Evolutionary conservation across 2,888 invertebrate species (phyloP).

Genomic region (Athalia rosae): DNA sequence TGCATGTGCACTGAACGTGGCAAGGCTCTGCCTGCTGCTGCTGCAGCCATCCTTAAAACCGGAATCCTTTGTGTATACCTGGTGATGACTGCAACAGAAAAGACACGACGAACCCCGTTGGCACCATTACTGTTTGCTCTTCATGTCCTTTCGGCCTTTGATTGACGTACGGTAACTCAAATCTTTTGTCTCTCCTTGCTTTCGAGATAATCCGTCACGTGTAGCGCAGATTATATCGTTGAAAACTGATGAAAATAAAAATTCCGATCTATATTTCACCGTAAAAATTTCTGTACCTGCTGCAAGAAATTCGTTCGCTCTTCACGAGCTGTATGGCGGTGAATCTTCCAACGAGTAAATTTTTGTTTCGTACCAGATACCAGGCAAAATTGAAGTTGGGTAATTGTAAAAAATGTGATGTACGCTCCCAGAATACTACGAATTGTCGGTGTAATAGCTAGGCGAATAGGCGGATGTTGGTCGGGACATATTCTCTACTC

Average conservation of each 20-base stretch:
- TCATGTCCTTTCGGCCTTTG: conserved; percentile 1
- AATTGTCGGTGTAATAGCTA: neutral
- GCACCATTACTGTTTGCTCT: conserved; percentile 21
- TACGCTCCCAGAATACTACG: too few species aligned
- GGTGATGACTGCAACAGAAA: conserved; percentile 39
- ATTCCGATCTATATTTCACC: too few species aligned
- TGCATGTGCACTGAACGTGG: neutral
- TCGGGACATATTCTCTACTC: conserved; percentile 3
- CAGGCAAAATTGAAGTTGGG: too few species aligned
- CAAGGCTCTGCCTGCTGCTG: neutral
- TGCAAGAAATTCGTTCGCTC: too few species aligned
- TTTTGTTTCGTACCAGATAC: too few species aligned
- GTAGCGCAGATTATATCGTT: neutral
- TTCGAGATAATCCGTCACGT: neutral
- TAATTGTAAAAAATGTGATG: too few species aligned
- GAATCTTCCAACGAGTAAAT: too few species aligned
- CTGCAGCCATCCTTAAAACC: conserved; percentile 36
- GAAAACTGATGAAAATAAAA: neutral
- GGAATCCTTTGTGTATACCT: conserved; percentile 45
- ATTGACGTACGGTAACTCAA: neutral
- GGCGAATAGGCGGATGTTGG: conserved; percentile 16
- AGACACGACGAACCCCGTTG: conserved; percentile 4
- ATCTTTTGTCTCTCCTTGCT: neutral
- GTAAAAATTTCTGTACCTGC: too few species aligned
- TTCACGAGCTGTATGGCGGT: too few species aligned